Conservation (phyloP, 1,140 invertebrate genomes). For the Zaprionus lachaisei region DNA sequence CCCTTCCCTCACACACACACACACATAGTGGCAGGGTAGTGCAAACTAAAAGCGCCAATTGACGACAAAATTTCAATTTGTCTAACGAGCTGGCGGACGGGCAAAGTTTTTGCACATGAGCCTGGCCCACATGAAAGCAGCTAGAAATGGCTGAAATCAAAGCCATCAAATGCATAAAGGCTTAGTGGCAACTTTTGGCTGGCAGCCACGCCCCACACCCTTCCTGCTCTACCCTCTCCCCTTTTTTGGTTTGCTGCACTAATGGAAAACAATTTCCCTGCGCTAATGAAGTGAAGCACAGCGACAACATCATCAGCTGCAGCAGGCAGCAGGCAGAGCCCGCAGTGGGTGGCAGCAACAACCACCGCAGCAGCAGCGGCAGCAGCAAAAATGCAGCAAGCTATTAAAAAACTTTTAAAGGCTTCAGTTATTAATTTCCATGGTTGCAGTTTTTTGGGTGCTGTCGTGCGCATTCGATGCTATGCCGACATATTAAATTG, state of each 20-base stretch:
- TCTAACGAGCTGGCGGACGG: constrained; percentile 69
- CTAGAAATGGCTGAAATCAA: constrained; percentile 59
- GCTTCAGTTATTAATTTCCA: constrained; percentile 66
- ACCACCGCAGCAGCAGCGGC: constrained; percentile 16
- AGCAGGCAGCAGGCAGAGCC: constrained; percentile 1
- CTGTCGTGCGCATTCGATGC: constrained; percentile 34
- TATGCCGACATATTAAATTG: constrained; percentile 68
- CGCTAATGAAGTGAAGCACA: constrained; percentile 70
- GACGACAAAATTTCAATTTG: constrained; percentile 81
- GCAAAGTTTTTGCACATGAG: constrained; percentile 62
- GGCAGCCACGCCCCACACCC: background rate
- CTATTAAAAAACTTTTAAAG: constrained; percentile 67
- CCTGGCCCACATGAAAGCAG: constrained; percentile 48
- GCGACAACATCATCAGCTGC: constrained; percentile 23
- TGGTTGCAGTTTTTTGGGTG: constrained; percentile 46
- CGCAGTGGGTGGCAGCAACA: background rate
- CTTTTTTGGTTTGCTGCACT: constrained; percentile 31
- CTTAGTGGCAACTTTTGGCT: constrained; percentile 57
- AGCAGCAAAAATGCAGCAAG: constrained; percentile 12
- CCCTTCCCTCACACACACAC: background rate
- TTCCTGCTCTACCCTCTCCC: background rate
- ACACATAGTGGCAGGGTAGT: background rate
- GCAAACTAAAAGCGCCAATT: constrained; percentile 66
- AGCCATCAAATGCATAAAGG: constrained; percentile 82
- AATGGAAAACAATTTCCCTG: constrained; percentile 70